Evolutionary conservation across 2,797 vertebrate species (phyloP).

Genomic region (Todus mexicanus): DNA sequence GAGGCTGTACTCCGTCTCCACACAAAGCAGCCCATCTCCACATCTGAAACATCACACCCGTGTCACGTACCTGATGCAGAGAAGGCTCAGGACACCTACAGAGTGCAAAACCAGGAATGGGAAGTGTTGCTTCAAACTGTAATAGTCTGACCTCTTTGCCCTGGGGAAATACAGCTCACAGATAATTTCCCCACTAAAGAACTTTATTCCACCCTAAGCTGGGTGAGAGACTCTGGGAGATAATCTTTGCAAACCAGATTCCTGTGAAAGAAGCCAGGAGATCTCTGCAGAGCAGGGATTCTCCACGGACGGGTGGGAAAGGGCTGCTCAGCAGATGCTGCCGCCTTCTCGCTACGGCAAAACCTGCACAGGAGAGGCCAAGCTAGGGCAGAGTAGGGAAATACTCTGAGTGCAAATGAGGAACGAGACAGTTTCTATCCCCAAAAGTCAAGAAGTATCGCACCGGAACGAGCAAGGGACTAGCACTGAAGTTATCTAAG

Average conservation of each 20-base stretch:
- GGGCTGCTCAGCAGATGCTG: neutral
- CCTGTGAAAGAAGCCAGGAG: neutral
- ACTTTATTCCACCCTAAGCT: neutral
- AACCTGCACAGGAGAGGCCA: neutral
- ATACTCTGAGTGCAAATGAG: neutral
- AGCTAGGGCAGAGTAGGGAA: neutral
- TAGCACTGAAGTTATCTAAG: neutral
- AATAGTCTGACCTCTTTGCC: neutral
- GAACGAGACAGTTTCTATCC: neutral
- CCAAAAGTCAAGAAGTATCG: neutral
- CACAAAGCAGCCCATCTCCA: neutral
- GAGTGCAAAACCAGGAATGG: neutral
- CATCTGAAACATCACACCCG: neutral
- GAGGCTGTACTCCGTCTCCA: neutral
- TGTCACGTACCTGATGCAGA: neutral
- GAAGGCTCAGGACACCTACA: neutral
- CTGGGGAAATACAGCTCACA: neutral
- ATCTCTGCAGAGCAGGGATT: neutral
- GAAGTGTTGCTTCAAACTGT: neutral
- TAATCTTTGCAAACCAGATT: neutral
- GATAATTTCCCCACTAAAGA: neutral
- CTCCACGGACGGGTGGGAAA: neutral
- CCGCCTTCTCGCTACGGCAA: neutral
- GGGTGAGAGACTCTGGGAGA: neutral
- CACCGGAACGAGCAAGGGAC: neutral